These are phyloP conservation scores for Tyria jacobaeae DNA, from an alignment of 2,888 invertebrate species.

Conservation along the genomic window DNA sequence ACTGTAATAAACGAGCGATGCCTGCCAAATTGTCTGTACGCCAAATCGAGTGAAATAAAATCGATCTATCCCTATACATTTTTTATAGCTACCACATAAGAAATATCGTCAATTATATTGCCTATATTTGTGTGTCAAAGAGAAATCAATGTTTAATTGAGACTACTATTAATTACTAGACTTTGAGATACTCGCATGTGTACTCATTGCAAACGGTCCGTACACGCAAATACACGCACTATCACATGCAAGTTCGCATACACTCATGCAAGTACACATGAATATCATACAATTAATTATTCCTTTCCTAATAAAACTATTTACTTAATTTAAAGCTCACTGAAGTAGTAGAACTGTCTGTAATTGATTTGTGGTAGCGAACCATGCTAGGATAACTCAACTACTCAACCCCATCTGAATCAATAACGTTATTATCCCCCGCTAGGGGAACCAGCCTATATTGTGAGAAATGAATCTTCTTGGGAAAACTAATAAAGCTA, in stretches of 20 bases:
- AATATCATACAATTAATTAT: no score
- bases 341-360: background rate
- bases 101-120: background rate
- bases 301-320: background rate
- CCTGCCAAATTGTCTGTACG: conserved; percentile 42
- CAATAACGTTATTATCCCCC: conserved; percentile 44
- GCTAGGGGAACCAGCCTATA: conserved; percentile 23
- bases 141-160: no score
- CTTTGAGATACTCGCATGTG: no score
- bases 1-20: conserved; percentile 24
- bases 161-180: no score
- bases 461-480: background rate
- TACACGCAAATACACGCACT: no score
- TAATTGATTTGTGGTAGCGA: background rate
- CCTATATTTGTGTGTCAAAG: no score
- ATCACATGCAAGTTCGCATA: no score
- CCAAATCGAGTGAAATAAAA: conserved; percentile 44
- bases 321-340: background rate
- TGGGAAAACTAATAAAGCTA: background rate
- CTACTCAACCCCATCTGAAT: conserved; percentile 26
- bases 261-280: no score
- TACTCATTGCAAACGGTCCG: no score
- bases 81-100: background rate
- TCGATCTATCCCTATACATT: conserved; percentile 10
- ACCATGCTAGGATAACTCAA: conserved; percentile 30